Evolutionary conservation across 2,888 invertebrate genomes (phyloP), one percentile per base, ranked within the genome.

Genomic region (Daptonema setosum): DNA sequence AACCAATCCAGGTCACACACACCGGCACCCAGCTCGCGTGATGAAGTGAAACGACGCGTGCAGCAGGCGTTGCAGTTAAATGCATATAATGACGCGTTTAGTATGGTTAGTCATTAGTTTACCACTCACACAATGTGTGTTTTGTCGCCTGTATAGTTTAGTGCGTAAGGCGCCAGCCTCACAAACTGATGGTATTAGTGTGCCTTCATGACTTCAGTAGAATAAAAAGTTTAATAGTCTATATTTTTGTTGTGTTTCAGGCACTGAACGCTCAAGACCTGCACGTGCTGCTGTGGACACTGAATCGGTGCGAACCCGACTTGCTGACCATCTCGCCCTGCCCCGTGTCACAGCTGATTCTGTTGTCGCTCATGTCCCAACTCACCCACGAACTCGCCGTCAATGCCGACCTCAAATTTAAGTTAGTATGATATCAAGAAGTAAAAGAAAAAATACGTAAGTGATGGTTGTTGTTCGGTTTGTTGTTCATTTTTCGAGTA

Each of bases 281-380:
- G 58, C 78, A 79, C 63, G 76, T 88, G 58, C 86, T 93, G 55
- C 81, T 88, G 71, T 81, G 81, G 62, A 83, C 87, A 17, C 86
- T 91, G 71, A 83, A 86, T 67, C 79, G 80, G 60, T 85, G 86
- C 25, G 83, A 86, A 68, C 83, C 85, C 1, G 77, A 78, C 60
- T 82, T 88, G 60, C 61, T 67, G 45, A 48, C 56, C 2, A 57
- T 53, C 8, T 29, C 54, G 22, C 51, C 51, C 22, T 25, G 29
- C 14, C 55, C 56, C 28, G 78, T 90, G 58, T 81, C 82, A 63
- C 90, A 90, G 72, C 85, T 84, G 65, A 87, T 90, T 58, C 77
- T 93, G 61, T 77, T 95, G 55, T 87, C 91, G 2, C 79, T 95
- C 29, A 84, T 95, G 65, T 90, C 93, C 70, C 93, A 93, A 72